Evolutionary conservation across 2,888 invertebrate genomes (phyloP).

Genomic region (Nesidiocoris tenuis): DNA sequence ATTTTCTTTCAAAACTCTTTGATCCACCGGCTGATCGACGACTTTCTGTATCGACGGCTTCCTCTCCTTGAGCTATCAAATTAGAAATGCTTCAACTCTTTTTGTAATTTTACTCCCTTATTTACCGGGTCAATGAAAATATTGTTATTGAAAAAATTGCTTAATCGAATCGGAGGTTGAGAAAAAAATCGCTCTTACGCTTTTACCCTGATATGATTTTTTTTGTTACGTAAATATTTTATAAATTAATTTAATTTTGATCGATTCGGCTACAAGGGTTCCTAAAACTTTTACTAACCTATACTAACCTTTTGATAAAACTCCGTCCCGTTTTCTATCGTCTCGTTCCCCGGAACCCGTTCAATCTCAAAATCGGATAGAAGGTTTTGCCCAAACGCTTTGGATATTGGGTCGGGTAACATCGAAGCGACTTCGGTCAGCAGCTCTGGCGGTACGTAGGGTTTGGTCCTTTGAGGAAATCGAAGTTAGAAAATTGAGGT

Average conservation of each 20-base stretch:
- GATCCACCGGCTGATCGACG: conserved; percentile 26
- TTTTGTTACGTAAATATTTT: no score
- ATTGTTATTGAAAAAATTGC: no score
- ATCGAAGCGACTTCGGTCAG: conserved; percentile 11
- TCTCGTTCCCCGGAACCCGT: background rate
- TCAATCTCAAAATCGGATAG: conserved; percentile 20
- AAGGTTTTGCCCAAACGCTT: conserved; percentile 27
- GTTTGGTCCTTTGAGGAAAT: conserved; percentile 33
- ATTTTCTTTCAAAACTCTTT: conserved; percentile 12
- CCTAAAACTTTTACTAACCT: no score
- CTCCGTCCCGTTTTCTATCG: conserved; percentile 18
- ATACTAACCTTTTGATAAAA: no score
- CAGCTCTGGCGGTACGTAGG: conserved; percentile 31
- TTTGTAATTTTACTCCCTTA: no score
- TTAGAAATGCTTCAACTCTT: background rate
- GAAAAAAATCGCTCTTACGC: no score
- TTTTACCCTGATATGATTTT: no score
- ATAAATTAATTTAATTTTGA: no score
- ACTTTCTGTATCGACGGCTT: conserved; percentile 38
- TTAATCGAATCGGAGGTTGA: no score
- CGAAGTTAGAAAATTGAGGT: background rate
- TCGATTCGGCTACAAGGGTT: no score
- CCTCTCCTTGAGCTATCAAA: conserved; percentile 22
- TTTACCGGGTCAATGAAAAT: no score
- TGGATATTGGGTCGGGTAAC: conserved; percentile 17